Conservation (phyloP, 1,140 invertebrate species). For the Diorhabda carinulata region DNA sequence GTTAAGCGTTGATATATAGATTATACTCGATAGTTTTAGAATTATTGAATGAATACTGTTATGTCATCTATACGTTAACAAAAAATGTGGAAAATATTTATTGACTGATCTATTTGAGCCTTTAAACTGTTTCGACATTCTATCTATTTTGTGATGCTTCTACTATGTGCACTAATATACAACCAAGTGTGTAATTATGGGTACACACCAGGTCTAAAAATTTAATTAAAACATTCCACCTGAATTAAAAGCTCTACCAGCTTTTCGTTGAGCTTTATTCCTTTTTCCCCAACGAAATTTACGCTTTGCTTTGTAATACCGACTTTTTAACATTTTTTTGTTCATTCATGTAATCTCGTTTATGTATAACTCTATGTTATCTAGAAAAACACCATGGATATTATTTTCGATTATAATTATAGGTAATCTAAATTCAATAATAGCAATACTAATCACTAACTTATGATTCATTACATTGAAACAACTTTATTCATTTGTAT, state of each 20-base stretch:
- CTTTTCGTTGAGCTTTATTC: constrained; percentile 8
- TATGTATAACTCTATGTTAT: background rate
- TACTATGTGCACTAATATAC: background rate
- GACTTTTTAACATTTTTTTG: background rate
- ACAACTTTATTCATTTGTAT: too few relatives aligned
- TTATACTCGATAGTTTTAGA: too few relatives aligned
- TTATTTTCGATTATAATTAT: too few relatives aligned
- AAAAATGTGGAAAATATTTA: too few relatives aligned
- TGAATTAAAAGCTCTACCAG: constrained; percentile 10
- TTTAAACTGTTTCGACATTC: background rate
- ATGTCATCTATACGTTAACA: too few relatives aligned
- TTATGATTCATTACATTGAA: too few relatives aligned
- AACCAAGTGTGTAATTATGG: background rate
- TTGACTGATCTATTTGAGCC: too few relatives aligned
- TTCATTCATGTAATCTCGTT: background rate
- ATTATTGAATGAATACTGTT: too few relatives aligned
- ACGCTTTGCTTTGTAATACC: background rate
- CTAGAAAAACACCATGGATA: too few relatives aligned
- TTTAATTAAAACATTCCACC: constrained; percentile 28
- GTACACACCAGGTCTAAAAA: constrained; percentile 18
- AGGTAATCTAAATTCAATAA: too few relatives aligned
- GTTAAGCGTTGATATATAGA: too few relatives aligned
- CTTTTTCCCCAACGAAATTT: background rate
- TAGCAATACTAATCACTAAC: too few relatives aligned
- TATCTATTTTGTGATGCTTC: background rate